phyloP scores from a whole-genome alignment of 2,113 vertebrate genomes.

The Nothocercus nigrocapillus region DNA sequence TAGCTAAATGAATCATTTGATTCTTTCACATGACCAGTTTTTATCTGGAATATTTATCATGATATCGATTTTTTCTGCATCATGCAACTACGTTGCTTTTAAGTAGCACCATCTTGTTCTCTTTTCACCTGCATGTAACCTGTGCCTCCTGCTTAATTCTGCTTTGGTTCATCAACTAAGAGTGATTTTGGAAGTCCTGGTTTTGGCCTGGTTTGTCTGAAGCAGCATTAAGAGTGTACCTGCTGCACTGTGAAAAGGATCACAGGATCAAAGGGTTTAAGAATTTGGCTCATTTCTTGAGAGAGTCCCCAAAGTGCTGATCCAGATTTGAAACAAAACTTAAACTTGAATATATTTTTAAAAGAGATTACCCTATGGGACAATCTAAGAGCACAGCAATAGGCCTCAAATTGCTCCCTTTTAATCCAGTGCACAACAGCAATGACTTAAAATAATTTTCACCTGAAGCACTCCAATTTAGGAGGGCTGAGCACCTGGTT shows the following conservation, averaged over 20 bases:
- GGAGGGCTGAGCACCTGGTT: neutral
- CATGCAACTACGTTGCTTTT: slow-evolving; percentile 7
- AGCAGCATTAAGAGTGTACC: slow-evolving; percentile 12
- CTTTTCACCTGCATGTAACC: neutral
- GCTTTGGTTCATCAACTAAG: slow-evolving; percentile 17
- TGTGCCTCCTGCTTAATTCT: neutral
- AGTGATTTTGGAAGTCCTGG: neutral
- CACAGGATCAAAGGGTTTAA: neutral
- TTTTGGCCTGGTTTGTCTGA: neutral
- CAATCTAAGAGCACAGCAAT: neutral
- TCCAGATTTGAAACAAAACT: neutral
- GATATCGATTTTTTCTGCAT: slow-evolving; percentile 3
- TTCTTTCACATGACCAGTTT: slow-evolving; percentile 4
- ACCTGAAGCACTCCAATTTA: neutral
- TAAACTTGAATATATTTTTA: slow-evolving; percentile 17
- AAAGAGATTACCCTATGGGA: neutral
- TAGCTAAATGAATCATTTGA: slow-evolving; percentile 8
- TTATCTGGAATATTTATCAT: neutral
- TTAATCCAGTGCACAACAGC: neutral
- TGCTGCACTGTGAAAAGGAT: neutral
- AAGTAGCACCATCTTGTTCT: slow-evolving; percentile 23
- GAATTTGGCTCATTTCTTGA: slow-evolving; percentile 9
- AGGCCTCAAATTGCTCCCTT: neutral
- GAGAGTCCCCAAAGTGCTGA: neutral
- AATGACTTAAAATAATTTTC: neutral